A percentile compares a stretch with the other conserved stretches of the same genome.
These are phyloP conservation scores for Alcedo quadribrachys DNA, from an alignment of 2,797 vertebrate species.

Conservation along the genomic window DNA sequence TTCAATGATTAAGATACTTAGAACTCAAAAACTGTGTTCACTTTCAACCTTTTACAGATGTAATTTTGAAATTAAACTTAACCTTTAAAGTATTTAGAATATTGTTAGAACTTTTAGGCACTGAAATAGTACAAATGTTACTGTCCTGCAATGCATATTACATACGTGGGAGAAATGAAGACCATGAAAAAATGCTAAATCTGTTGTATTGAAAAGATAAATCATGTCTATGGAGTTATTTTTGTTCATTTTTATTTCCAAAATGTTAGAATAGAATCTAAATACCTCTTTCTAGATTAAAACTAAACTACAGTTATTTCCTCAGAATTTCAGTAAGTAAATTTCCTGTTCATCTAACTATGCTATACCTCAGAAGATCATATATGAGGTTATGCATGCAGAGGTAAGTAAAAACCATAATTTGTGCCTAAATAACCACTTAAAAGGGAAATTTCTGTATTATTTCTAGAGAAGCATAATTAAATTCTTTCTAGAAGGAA, in stretches of 20 bases:
- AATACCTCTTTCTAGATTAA: neutral
- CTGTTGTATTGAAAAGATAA: neutral
- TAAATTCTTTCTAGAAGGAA: conserved; percentile 31
- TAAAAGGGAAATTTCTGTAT: conserved; percentile 20
- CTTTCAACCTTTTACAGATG: neutral
- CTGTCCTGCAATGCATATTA: fast-evolving
- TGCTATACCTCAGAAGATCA: neutral
- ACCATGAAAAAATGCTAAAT: neutral
- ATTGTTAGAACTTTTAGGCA: neutral
- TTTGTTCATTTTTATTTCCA: neutral
- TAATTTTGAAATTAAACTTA: neutral
- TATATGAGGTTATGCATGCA: neutral
- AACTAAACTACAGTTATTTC: neutral
- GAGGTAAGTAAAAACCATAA: neutral
- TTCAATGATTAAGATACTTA: neutral
- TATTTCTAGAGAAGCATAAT: conserved; percentile 21
- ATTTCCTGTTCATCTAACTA: neutral
- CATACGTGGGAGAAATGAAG: neutral
- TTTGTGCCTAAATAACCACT: neutral
- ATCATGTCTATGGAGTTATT: neutral
- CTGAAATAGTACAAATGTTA: neutral
- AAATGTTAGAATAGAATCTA: neutral
- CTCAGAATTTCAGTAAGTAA: neutral
- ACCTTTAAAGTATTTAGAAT: neutral
- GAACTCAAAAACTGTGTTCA: neutral